phyloP scores from a whole-genome alignment of 2,113 vertebrate species.

The Pogona vitticeps region DNA sequence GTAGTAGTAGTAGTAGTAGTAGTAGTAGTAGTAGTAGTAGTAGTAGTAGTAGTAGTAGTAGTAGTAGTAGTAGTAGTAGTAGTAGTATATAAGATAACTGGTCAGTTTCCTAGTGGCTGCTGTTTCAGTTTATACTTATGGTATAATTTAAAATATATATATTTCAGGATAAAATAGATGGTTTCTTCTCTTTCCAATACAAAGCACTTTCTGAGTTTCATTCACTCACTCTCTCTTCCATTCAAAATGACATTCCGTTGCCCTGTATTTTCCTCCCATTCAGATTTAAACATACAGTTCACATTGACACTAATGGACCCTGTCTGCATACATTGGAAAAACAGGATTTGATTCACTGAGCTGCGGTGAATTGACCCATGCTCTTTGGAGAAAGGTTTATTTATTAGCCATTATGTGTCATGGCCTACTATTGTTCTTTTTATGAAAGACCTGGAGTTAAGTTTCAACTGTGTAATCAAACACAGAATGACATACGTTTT shows the following conservation, averaged over 20 bases:
- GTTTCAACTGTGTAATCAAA: background rate
- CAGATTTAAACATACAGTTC: background rate
- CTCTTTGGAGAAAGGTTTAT: background rate
- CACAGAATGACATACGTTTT: background rate
- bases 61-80: no score
- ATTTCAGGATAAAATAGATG: background rate
- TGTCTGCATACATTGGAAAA: background rate
- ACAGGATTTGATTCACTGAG: background rate
- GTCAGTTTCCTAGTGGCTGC: background rate
- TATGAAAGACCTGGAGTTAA: background rate
- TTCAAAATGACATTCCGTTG: slow-evolving; percentile 10
- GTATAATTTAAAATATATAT: background rate
- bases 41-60: no score
- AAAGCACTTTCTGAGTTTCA: background rate
- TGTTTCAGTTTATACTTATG: background rate
- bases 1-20: no score
- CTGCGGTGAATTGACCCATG: background rate
- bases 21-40: no score
- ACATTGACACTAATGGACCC: slow-evolving; percentile 4
- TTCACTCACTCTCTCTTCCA: background rate
- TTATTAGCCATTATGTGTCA: background rate
- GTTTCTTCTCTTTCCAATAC: background rate
- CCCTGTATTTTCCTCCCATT: background rate
- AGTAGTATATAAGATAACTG: no score
- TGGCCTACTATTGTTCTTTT: background rate